Evolutionary conservation across 2,113 vertebrate genomes (phyloP).

Genomic region (Ornithorhynchus anatinus): DNA sequence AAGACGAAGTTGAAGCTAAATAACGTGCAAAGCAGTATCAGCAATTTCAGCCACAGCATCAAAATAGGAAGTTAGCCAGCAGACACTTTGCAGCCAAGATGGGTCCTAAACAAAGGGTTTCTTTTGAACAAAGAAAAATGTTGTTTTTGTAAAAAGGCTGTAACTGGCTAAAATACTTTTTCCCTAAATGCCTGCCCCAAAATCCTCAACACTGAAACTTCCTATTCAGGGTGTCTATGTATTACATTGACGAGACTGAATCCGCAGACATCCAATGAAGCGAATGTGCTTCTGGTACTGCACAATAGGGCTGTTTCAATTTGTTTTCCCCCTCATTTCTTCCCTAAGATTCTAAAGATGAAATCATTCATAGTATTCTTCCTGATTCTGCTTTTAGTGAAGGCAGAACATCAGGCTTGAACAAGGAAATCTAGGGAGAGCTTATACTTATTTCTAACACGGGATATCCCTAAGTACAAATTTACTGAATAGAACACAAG

Average conservation of each 20-base stretch:
- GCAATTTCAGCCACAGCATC: constrained; percentile 58
- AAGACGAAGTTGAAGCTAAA: constrained; percentile 18
- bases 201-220: constrained; percentile 41
- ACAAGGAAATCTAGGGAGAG: constrained; percentile 13
- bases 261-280: not conserved
- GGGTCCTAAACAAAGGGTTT: constrained; percentile 34
- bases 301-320: not conserved
- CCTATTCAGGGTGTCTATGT: constrained; percentile 50
- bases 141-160: constrained; percentile 64
- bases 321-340: not conserved
- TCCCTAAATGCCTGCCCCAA: constrained; percentile 27
- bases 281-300: constrained; percentile 24
- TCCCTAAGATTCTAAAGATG: constrained; percentile 19
- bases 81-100: constrained; percentile 61
- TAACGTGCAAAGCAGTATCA: constrained; percentile 55
- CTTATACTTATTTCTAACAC: constrained; percentile 3
- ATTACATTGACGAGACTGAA: constrained; percentile 41
- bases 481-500: no score
- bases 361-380: not conserved
- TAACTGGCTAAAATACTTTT: constrained; percentile 55
- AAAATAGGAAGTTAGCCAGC: constrained; percentile 60
- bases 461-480: not conserved
- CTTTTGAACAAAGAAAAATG: constrained; percentile 66
- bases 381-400: not conserved
- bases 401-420: not conserved